These are phyloP conservation scores for Microplitis deprimator DNA, from an alignment of 2,888 invertebrate genomes.

Conservation along the genomic window DNA sequence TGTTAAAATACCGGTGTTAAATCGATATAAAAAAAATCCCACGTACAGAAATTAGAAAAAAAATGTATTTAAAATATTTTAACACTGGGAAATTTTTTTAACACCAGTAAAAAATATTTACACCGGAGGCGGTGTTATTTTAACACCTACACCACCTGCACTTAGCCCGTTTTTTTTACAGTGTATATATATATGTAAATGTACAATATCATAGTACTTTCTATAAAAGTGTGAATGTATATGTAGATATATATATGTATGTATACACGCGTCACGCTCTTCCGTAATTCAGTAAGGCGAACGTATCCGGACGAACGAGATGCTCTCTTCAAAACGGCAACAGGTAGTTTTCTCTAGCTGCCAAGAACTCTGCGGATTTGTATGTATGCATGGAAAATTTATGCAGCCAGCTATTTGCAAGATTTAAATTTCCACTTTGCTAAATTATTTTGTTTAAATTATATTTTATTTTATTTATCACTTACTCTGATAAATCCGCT, in stretches of 20 bases:
- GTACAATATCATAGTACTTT: too few species aligned
- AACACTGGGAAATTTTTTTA: too few species aligned
- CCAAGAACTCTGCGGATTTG: background rate
- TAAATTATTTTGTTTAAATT: slow-evolving; percentile 22
- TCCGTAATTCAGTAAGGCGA: slow-evolving; percentile 31
- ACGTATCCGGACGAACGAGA: slow-evolving; percentile 15
- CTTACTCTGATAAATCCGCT: background rate
- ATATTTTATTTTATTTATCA: background rate
- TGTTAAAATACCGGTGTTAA: too few species aligned
- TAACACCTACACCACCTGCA: too few species aligned
- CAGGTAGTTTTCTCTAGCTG: slow-evolving; percentile 25
- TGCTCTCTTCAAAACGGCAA: slow-evolving; percentile 29
- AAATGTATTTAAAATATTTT: too few species aligned
- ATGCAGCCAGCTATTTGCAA: slow-evolving; percentile 1
- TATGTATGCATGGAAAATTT: slow-evolving; percentile 14
- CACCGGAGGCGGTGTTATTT: too few species aligned
- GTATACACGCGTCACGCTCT: slow-evolving; percentile 18
- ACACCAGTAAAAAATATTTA: too few species aligned
- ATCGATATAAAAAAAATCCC: too few species aligned
- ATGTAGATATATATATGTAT: too few species aligned
- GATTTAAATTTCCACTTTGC: slow-evolving; percentile 35
- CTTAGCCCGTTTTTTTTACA: too few species aligned
- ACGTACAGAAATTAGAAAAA: too few species aligned
- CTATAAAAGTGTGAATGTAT: too few species aligned
- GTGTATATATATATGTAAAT: slow-evolving; percentile 24